Conservation (phyloP, 2,888 invertebrate genomes). For the Flexamia atlantica region DNA sequence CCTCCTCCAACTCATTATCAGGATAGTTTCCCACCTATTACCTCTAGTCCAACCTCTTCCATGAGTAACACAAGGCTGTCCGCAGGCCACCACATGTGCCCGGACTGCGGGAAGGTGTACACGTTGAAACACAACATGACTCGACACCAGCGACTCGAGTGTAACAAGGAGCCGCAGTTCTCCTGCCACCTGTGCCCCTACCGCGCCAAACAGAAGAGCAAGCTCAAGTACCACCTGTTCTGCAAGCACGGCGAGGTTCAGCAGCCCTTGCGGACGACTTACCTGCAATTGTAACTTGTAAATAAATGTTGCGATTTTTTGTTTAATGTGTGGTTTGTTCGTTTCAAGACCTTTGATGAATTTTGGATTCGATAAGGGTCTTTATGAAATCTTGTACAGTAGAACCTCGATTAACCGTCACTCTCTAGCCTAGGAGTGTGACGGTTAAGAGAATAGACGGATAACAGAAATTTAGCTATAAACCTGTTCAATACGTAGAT, state of each 20-base stretch:
- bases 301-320: background rate
- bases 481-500: too few species aligned
- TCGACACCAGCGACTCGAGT: slow-evolving; percentile 21
- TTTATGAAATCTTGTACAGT: too few species aligned
- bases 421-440: too few species aligned
- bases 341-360: too few species aligned
- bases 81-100: slow-evolving; percentile 42
- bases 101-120: slow-evolving; percentile 23
- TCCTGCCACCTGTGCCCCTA: slow-evolving; percentile 19
- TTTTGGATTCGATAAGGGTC: too few species aligned
- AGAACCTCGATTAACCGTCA: too few species aligned
- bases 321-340: too few species aligned
- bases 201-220: slow-evolving; percentile 36
- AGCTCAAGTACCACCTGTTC: slow-evolving; percentile 21
- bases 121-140: slow-evolving; percentile 30
- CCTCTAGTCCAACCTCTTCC: too few species aligned
- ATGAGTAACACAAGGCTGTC: background rate
- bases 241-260: slow-evolving; percentile 33
- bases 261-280: background rate
- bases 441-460: too few species aligned
- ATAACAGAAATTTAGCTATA: too few species aligned
- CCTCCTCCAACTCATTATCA: too few species aligned
- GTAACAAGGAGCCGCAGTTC: slow-evolving; percentile 34
- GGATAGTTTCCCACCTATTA: too few species aligned
- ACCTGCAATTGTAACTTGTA: background rate